Conservation (phyloP, 2,797 vertebrate species). For the Lacerta agilis region DNA sequence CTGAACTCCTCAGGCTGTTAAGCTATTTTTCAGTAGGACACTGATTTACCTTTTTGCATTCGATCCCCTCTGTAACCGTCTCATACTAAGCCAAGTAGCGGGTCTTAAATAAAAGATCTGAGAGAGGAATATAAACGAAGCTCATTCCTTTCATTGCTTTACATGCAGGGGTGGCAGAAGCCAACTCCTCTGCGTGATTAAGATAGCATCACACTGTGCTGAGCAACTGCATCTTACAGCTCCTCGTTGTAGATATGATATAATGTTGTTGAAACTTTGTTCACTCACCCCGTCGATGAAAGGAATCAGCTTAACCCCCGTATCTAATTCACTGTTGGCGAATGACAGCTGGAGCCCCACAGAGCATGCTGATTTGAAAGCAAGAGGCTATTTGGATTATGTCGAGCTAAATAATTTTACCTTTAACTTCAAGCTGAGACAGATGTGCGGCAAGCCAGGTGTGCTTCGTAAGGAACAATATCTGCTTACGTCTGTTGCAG, state of each 20-base stretch:
- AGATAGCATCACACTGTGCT: slow-evolving; percentile 9
- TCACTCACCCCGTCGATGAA: slow-evolving; percentile 34
- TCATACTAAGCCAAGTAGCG: slow-evolving; percentile 36
- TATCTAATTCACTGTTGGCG: not conserved
- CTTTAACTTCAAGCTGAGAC: slow-evolving; percentile 30
- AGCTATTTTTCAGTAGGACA: slow-evolving; percentile 50
- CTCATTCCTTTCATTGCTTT: slow-evolving; percentile 35
- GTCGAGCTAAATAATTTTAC: slow-evolving; percentile 33
- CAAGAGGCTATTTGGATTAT: slow-evolving; percentile 40
- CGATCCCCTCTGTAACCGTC: slow-evolving; percentile 43
- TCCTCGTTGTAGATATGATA: slow-evolving; percentile 43
- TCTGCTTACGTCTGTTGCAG: not conserved
- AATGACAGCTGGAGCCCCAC: not conserved
- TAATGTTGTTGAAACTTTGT: slow-evolving; percentile 20
- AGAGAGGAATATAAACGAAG: slow-evolving; percentile 52
- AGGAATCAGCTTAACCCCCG: slow-evolving; percentile 31
- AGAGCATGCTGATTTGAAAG: slow-evolving; percentile 23
- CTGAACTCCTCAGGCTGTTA: slow-evolving; percentile 56
- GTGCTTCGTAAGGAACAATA: not conserved
- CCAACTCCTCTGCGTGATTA: slow-evolving; percentile 39
- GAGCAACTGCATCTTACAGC: slow-evolving; percentile 30
- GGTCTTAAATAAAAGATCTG: slow-evolving; percentile 59
- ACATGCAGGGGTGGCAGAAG: slow-evolving; percentile 31
- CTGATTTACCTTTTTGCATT: slow-evolving; percentile 49
- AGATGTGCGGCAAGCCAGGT: not conserved